These are phyloP conservation scores for Lissocephala sabroskyi DNA, from an alignment of 2,888 invertebrate species.

Conservation along the genomic window DNA sequence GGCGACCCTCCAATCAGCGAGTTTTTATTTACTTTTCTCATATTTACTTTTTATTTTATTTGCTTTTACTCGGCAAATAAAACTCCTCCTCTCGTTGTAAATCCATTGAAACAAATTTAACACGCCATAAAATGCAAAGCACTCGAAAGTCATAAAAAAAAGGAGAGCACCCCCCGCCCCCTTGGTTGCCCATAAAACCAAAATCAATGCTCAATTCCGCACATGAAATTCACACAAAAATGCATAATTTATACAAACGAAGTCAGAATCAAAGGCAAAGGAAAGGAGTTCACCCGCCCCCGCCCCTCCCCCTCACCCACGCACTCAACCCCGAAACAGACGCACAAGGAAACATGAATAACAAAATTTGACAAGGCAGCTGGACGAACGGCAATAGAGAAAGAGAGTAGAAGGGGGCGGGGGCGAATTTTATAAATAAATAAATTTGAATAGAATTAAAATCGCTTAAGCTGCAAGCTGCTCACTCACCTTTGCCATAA, in stretches of 20 bases:
- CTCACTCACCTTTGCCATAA: conserved; percentile 58
- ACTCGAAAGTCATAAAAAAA: neutral
- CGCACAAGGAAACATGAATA: conserved; percentile 1
- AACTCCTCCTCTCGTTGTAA: no score
- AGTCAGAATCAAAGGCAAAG: conserved; percentile 33
- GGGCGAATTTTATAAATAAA: conserved; percentile 36
- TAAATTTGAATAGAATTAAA: conserved; percentile 53
- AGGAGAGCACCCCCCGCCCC: no score
- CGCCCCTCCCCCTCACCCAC: conserved; percentile 6
- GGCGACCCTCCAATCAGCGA: no score
- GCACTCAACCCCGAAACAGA: conserved; percentile 9
- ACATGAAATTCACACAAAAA: conserved; percentile 31
- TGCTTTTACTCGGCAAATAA: no score
- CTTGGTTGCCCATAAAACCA: neutral
- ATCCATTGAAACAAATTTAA: conserved; percentile 30
- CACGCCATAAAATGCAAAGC: conserved; percentile 40
- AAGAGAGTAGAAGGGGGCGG: conserved; percentile 3
- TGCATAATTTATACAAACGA: conserved; percentile 53
- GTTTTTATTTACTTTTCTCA: no score
- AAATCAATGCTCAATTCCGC: conserved; percentile 42
- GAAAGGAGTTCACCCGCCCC: neutral
- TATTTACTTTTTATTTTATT: no score
- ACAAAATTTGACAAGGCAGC: neutral
- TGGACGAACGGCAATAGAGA: neutral
- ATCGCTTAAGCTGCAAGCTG: conserved; percentile 21